A percentile compares a stretch with the other conserved stretches of the same genome.
These are phyloP conservation scores for Arenaria interpres DNA, from an alignment of 2,113 vertebrate genomes.

Conservation along the genomic window DNA sequence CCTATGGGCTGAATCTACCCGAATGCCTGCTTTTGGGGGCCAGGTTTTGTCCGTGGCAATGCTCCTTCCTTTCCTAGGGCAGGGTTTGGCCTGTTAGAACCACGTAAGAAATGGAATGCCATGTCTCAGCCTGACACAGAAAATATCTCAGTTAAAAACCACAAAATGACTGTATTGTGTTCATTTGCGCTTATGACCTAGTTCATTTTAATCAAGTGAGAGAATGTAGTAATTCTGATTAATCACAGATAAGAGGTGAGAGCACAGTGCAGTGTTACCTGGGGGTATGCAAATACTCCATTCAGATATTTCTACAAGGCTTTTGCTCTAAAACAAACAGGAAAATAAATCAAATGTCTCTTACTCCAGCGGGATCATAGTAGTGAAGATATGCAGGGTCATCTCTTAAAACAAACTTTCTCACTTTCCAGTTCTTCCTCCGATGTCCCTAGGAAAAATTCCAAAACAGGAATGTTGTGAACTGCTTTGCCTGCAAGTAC, in stretches of 20 bases:
- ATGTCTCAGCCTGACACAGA: neutral
- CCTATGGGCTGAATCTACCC: neutral
- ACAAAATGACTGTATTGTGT: neutral
- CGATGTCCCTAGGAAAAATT: constrained; percentile 84
- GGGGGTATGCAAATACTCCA: neutral
- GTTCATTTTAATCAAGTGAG: neutral
- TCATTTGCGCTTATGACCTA: neutral
- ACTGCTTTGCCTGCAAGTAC: neutral
- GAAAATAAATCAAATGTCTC: neutral
- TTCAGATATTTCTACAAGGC: neutral
- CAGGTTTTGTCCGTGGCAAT: neutral
- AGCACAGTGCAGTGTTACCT: neutral
- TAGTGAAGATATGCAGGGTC: constrained; percentile 97
- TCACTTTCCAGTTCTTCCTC: constrained; percentile 98
- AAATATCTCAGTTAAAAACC: neutral
- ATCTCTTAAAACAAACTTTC: constrained; percentile 93
- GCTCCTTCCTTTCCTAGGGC: neutral
- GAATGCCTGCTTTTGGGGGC: neutral
- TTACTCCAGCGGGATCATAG: constrained; percentile 92
- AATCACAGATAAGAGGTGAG: neutral
- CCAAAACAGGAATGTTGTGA: neutral
- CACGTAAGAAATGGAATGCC: neutral
- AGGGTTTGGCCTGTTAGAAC: neutral
- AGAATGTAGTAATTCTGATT: neutral
- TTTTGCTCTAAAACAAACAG: neutral